Base-by-base conservation (phyloP, 2,797 vertebrate species). In the Enteromius treurensis region DNA sequence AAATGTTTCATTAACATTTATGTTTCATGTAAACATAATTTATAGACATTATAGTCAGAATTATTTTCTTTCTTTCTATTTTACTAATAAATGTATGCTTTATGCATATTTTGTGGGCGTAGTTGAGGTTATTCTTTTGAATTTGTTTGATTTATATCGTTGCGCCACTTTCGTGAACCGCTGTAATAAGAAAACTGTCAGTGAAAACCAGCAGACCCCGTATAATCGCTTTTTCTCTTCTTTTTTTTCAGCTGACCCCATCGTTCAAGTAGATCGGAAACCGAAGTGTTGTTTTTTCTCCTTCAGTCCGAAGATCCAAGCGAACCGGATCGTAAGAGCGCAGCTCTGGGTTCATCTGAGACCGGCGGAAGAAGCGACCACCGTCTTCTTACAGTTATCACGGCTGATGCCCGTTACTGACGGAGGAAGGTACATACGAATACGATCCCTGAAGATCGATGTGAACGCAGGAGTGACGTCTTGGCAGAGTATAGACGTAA, bases 401-500 rank as follows among this genome's bases (percentile, higher is more conserved):
- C 96, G 98, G 90, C 95, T 99, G 88, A 97, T 95, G 93, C 97
- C 98, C 87, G 96, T 95, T 93, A 86, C 91, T 2, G 96, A 97
- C 84, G 97, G 97, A 81, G 94, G 90, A 91, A 94, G 96, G 89
- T 96, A 96, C 67, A 95, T 96, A 90, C 95, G 96, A 92, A 97
- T 99, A 93, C 97, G 97, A 92, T 97, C 97, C 88, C 93, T 99
- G 93, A 98, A 99, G 95, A 95, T 98, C 83, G 97, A 98, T 88
- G 95, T 99, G 92, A 96, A 92, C 84, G 95, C 97, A 84, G 97
- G 97, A 86, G 91, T 94, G 90, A 95, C 95, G 87, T 97, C 97
- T 83, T 99, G 98, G 98, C 97, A 99, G 88, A 99, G 98, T 80
- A 97, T 99, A 85, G 98, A 99, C 90, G 97, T 99, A 92, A 99